Percentiles rank a stretch among this genome's conserved stretches.
Conservation (phyloP, 2,113 vertebrate species). For the Noctilio leporinus region DNA sequence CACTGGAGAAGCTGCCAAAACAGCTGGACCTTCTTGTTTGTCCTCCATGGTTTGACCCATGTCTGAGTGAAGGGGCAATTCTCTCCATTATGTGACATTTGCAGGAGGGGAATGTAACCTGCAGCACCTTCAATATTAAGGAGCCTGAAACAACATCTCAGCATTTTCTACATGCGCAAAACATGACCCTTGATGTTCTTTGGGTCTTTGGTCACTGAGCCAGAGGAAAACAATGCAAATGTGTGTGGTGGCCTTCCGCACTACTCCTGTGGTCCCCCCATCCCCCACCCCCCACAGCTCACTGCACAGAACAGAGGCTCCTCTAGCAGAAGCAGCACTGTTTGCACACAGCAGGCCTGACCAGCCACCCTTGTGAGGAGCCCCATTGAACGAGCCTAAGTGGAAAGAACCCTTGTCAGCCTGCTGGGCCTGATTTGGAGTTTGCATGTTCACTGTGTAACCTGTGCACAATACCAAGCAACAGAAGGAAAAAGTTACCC, state of each 20-base stretch:
- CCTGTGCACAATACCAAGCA: neutral
- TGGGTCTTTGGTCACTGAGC: neutral
- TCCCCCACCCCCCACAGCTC: neutral
- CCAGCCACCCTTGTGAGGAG: neutral
- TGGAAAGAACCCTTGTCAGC: neutral
- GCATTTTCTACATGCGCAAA: neutral
- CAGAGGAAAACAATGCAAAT: neutral
- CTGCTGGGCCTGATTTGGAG: neutral
- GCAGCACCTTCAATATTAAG: neutral
- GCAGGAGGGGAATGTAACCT: neutral
- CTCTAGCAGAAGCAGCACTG: neutral
- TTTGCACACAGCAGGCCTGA: neutral
- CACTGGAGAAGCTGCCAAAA: neutral
- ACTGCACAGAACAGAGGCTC: too few relatives aligned
- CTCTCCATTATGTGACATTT: neutral
- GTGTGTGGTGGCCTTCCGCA: neutral
- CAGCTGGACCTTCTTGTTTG: neutral
- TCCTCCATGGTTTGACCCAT: neutral
- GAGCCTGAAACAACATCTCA: neutral
- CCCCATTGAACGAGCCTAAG: neutral
- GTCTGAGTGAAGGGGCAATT: neutral
- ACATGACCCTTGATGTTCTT: neutral
- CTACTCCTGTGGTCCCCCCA: neutral
- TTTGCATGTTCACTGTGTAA: neutral
- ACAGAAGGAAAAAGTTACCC: neutral